A percentile compares a stretch with the other conserved stretches of the same genome.
Conservation (phyloP, 92 coral and sea anemone species). For the Porites lobata region DNA sequence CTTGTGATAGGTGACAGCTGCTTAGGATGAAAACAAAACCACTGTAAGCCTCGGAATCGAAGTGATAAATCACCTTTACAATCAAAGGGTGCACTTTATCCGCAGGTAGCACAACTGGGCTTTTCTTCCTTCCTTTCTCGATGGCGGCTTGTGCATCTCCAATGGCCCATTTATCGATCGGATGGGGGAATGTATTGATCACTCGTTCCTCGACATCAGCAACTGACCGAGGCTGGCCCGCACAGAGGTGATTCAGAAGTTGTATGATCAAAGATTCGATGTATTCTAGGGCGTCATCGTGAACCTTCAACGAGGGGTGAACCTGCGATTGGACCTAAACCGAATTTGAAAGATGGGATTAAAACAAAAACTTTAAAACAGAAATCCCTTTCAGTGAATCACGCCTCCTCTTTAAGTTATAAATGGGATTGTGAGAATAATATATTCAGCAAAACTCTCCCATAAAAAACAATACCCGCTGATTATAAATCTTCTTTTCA, state of each 20-base stretch:
- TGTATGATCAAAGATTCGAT: slow-evolving; percentile 94
- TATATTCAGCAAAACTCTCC: neutral
- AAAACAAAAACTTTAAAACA: neutral
- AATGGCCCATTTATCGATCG: slow-evolving; percentile 98
- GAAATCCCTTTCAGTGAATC: slow-evolving; percentile 9
- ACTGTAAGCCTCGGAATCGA: neutral
- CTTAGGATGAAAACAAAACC: slow-evolving; percentile 27
- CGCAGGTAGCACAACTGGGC: slow-evolving; percentile 89
- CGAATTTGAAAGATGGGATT: slow-evolving; percentile 35
- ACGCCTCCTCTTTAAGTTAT: slow-evolving; percentile 50
- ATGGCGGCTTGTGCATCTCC: slow-evolving; percentile 93
- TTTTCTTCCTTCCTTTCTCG: slow-evolving; percentile 91
- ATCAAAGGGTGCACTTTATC: slow-evolving; percentile 96
- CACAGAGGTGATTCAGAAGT: slow-evolving; percentile 88
- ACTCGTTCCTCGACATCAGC: slow-evolving; percentile 96
- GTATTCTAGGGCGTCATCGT: slow-evolving; percentile 95
- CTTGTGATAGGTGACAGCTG: slow-evolving; percentile 25
- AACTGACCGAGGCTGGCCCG: slow-evolving; percentile 89
- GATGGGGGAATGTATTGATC: slow-evolving; percentile 90
- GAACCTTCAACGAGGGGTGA: slow-evolving; percentile 88
- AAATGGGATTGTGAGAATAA: slow-evolving; percentile 21
- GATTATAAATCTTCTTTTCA: neutral
- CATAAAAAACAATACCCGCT: neutral
- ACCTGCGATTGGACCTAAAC: slow-evolving; percentile 94
- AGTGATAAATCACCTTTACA: slow-evolving; percentile 35